phyloP scores from a whole-genome alignment of 2,797 vertebrate genomes.

The Myotis pilosus region DNA sequence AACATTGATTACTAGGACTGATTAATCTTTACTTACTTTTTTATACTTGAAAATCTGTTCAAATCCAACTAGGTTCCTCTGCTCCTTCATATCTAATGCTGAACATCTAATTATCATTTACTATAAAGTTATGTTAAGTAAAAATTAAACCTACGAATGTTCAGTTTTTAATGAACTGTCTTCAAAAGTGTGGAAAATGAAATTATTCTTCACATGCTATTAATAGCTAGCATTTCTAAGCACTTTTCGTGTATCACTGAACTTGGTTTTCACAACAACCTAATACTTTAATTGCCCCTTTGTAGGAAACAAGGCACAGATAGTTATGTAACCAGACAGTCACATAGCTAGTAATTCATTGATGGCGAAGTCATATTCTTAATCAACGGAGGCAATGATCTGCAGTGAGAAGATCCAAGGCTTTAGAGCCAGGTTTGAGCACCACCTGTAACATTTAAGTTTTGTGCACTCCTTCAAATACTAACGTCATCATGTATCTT shows the following conservation, averaged over 20 bases:
- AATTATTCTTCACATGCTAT: background rate
- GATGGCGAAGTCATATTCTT: background rate
- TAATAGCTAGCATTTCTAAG: background rate
- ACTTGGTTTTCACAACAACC: background rate
- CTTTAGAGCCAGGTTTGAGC: background rate
- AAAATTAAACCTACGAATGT: slow-evolving; percentile 1
- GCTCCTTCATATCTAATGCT: background rate
- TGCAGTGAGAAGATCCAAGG: background rate
- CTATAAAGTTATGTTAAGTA: background rate
- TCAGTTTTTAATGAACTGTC: background rate
- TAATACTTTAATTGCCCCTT: background rate
- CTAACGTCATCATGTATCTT: background rate
- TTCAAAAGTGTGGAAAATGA: background rate
- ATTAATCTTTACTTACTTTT: background rate
- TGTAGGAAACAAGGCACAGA: background rate
- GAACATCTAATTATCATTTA: background rate
- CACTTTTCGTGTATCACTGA: background rate
- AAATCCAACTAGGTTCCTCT: background rate
- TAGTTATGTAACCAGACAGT: background rate
- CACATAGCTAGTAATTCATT: background rate
- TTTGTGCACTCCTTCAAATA: background rate
- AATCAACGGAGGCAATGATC: background rate
- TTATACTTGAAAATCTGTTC: background rate
- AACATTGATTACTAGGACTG: background rate
- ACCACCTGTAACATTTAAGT: background rate